Evolutionary conservation across 1,140 invertebrate genomes (phyloP), one percentile per base, ranked within the genome.

Genomic region (Heterodera schachtii): DNA sequence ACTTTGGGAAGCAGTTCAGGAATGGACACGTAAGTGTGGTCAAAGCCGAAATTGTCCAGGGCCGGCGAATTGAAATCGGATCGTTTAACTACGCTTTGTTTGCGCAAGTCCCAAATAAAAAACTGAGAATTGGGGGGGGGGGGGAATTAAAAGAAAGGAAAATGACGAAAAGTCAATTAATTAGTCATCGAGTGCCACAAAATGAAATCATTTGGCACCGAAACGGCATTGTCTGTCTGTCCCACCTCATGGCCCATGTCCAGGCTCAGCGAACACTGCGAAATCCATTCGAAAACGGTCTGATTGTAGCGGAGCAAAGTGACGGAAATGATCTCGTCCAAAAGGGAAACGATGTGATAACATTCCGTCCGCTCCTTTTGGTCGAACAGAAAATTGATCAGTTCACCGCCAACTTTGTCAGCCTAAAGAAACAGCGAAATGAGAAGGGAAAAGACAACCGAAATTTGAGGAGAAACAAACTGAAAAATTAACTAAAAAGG

Each of bases 161-260:
- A 52, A 8, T 52, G 49, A 52, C 6, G 49, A 11, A 52, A 52
- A 52, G 11, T 11, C 6, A 52, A 31, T 31, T 31, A 31, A 31
- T 31, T 31, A 31, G 31, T 31, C 31, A 31, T 31, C 31, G 31
- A 0, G 31, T 31, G 31, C 31, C 31, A 31, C 31, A 31, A 31
- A 19, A 83, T 46, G 19, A 31, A 66, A 21, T 80, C n/a, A 80
- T 43, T 47, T 19, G 31, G 31, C 31, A 31, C 31, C 31, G 31
- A 31, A 31, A 31, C 1, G 31, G 31, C 31, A n/a, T n/a, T n/a
- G n/a, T 52, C 2, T 11, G 49, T 8, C 49, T 47, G 19, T 73
- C n/a, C 52, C 3, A 82, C 81, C 81, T 83, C 82, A 46, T 84
- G 82, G 7, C 78, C 82, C 76, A 83, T 16, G 67, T 83, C 82